Evolutionary conservation across 2,797 vertebrate species (phyloP), one percentile per base, ranked within the genome.

Genomic region (Tamandua tetradactyla): DNA sequence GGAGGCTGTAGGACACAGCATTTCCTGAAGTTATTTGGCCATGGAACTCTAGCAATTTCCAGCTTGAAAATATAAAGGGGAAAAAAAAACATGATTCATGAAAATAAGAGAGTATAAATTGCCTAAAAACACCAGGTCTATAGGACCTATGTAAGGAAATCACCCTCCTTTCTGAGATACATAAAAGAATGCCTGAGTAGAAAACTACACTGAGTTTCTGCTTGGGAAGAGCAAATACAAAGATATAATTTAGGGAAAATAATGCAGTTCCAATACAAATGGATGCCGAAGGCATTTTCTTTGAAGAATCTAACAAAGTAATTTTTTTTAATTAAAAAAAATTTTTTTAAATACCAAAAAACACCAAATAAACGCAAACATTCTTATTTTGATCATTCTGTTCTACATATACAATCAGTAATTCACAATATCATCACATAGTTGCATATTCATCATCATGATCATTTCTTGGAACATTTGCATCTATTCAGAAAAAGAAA

Each of bases 281-380:
- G 49, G 40, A 62, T 47, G 42, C 59, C 40, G n/a, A 2, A 11
- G 66, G 76, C 13, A 37, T 62, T 87, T 83, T 92, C 44, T 84
- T 74, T 87, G 62, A 89, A 80, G 61, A 68, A 52, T n/a, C 23
- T 87, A 76, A 84, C 37, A 85, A 79, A 93, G 52, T 66, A 32
- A 88, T 80, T 93, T 95, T 76, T n/a, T n/a, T n/a, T n/a, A n/a
- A n/a, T n/a, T n/a, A n/a, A n/a, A n/a, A n/a, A n/a, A n/a, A n/a
- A n/a, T n/a, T n/a, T n/a, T n/a, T n/a, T n/a, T n/a, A n/a, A n/a
- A n/a, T n/a, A n/a, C n/a, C n/a, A n/a, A n/a, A n/a, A n/a, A n/a
- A n/a, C n/a, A n/a, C n/a, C n/a, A n/a, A n/a, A n/a, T n/a, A n/a
- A n/a, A n/a, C n/a, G n/a, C n/a, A n/a, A n/a, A n/a, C n/a, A n/a